Percentiles rank a stretch among this genome's conserved stretches.
Evolutionary conservation across 2,888 invertebrate genomes (phyloP).

Genomic region (Actias luna): DNA sequence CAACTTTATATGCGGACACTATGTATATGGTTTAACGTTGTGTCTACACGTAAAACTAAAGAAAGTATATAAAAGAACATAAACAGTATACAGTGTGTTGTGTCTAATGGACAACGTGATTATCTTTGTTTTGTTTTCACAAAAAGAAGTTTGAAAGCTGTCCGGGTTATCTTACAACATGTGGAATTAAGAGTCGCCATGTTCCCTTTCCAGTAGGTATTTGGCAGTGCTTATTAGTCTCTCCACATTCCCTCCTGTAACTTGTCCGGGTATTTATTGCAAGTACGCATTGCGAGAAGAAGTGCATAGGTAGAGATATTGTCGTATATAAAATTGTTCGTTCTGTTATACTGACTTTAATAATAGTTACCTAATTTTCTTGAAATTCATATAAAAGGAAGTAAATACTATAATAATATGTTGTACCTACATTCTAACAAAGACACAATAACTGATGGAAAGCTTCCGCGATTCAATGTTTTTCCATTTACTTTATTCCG

Average conservation of each 20-base stretch:
- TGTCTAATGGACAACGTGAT: background rate
- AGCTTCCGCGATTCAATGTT: background rate
- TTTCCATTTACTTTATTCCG: constrained; percentile 6
- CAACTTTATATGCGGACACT: constrained; percentile 13
- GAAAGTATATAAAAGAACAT: background rate
- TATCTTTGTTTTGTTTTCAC: background rate
- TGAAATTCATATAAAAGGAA: background rate
- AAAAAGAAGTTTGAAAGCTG: no score
- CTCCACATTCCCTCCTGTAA: no score
- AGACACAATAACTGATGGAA: background rate
- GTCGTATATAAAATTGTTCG: no score
- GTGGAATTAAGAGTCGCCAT: no score
- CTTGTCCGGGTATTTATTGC: no score
- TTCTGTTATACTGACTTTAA: no score
- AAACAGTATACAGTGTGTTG: background rate
- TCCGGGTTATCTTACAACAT: no score
- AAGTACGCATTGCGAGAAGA: no score
- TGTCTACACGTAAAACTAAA: background rate
- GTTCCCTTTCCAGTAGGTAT: no score
- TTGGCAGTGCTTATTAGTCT: no score
- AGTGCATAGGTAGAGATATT: no score
- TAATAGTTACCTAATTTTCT: background rate
- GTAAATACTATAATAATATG: background rate
- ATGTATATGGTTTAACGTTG: constrained; percentile 23
- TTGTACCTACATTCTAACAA: background rate